Percentiles rank a stretch among this genome's conserved stretches.
Evolutionary conservation across 2,888 invertebrate species (phyloP).

Genomic region (Netelia inedita): DNA sequence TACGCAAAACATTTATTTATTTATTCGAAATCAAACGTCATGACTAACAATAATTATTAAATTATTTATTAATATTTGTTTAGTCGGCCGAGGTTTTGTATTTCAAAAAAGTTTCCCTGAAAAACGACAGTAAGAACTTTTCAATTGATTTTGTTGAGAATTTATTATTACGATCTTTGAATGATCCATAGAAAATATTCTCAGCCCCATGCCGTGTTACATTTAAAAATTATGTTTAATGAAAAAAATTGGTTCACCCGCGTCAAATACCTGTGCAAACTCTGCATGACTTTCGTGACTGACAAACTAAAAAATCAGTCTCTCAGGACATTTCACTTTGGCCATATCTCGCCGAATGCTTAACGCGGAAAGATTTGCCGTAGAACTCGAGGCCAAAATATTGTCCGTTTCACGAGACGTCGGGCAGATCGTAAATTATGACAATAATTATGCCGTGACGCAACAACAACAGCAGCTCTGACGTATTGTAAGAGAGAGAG

Average conservation of each 20-base stretch:
- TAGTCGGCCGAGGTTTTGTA: too few relatives aligned
- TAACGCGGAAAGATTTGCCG: slow-evolving; percentile 11
- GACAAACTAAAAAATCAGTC: slow-evolving; percentile 62
- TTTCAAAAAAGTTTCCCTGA: too few relatives aligned
- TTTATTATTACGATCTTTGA: too few relatives aligned
- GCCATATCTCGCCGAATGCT: slow-evolving; percentile 30
- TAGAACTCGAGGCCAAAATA: slow-evolving; percentile 70
- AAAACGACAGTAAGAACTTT: too few relatives aligned
- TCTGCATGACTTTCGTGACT: slow-evolving; percentile 74
- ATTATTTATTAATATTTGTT: too few relatives aligned
- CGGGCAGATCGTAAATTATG: slow-evolving; percentile 71
- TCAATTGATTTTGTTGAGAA: too few relatives aligned
- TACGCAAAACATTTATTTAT: too few relatives aligned
- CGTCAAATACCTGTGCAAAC: background rate
- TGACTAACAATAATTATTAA: too few relatives aligned
- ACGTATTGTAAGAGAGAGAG: background rate
- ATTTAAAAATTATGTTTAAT: background rate
- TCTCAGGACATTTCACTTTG: slow-evolving; percentile 76
- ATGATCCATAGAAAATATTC: background rate
- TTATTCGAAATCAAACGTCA: too few relatives aligned
- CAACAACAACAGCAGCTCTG: slow-evolving; percentile 66
- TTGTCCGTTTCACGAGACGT: slow-evolving; percentile 73
- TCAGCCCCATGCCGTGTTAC: background rate
- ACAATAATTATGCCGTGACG: slow-evolving; percentile 78
- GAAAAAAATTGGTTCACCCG: background rate